Percentiles rank a stretch among this genome's conserved stretches.
Conservation (phyloP, 2,888 invertebrate genomes). For the Tenthredo amoena region DNA sequence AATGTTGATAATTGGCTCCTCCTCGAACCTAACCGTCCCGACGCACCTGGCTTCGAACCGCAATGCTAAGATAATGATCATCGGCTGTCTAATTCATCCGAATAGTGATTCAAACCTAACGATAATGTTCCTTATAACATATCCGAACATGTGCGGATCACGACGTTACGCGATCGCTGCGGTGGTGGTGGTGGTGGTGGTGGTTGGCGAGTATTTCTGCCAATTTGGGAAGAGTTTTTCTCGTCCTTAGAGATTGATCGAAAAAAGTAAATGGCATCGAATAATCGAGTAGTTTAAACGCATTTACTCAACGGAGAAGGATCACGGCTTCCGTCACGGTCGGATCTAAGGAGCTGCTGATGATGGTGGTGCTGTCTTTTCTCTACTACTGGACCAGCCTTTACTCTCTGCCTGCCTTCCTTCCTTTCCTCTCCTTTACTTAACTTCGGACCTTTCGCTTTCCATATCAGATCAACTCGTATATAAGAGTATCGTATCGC, state of each 20-base stretch:
- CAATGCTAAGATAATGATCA: conserved; percentile 29
- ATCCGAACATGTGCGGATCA: not conserved
- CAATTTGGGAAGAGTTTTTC: conserved; percentile 1
- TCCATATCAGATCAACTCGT: conserved; percentile 77
- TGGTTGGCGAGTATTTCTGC: not conserved
- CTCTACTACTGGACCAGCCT: not conserved
- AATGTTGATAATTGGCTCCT: conserved; percentile 79
- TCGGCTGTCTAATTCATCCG: conserved; percentile 76
- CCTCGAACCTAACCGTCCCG: conserved; percentile 77
- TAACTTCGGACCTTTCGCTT: conserved; percentile 68
- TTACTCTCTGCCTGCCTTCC: not conserved
- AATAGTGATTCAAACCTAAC: conserved; percentile 43
- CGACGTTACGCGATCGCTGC: not conserved
- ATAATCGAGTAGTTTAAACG: conserved; percentile 3
- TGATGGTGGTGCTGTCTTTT: conserved; percentile 21
- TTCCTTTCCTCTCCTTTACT: conserved; percentile 30
- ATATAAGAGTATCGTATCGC: conserved; percentile 78
- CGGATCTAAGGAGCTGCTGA: conserved; percentile 28
- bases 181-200: too few relatives aligned
- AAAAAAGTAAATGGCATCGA: not conserved
- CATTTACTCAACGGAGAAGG: not conserved
- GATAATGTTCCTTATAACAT: conserved; percentile 60
- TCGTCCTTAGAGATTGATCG: not conserved
- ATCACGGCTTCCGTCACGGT: conserved; percentile 41
- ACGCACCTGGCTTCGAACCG: conserved; percentile 46